Conservation (phyloP, 92 coral and sea anemone species). For the Nematostella vectensis region DNA sequence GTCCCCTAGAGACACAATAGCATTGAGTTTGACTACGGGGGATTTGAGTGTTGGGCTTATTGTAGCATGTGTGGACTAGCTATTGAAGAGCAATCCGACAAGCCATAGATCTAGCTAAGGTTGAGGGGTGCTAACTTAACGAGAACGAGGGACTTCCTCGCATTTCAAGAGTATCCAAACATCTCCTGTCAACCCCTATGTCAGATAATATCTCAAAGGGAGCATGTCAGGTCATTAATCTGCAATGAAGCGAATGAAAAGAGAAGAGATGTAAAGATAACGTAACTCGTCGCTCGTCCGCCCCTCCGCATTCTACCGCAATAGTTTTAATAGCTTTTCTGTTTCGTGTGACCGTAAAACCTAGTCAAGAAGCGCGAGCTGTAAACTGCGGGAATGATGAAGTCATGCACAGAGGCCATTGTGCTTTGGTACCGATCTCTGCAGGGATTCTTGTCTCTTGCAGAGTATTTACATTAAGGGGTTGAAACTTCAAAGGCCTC, state of each 20-base stretch:
- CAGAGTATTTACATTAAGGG: constrained; percentile 26
- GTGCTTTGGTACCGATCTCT: constrained; percentile 14
- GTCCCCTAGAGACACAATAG: constrained; percentile 58
- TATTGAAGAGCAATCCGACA: constrained; percentile 24
- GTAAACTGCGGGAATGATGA: constrained; percentile 26
- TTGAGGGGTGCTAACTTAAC: too few species aligned
- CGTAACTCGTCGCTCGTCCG: background rate
- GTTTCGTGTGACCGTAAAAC: constrained; percentile 16
- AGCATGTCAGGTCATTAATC: constrained; percentile 41
- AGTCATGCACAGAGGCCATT: constrained; percentile 31
- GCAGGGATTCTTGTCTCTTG: constrained; percentile 23
- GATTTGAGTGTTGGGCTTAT: constrained; percentile 59
- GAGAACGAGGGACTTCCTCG: too few species aligned
- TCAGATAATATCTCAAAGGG: constrained; percentile 53
- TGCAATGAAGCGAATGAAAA: constrained; percentile 24
- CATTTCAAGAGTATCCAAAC: background rate
- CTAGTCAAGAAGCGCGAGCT: constrained; percentile 9
- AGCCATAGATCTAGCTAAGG: constrained; percentile 20
- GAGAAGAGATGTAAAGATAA: constrained; percentile 5
- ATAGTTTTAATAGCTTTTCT: constrained; percentile 3
- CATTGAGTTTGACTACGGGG: constrained; percentile 77
- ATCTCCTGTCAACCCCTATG: constrained; percentile 3
- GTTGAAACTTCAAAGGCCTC: constrained; percentile 27
- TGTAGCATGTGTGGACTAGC: constrained; percentile 35
- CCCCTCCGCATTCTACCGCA: background rate